Percentiles rank a stretch among this genome's conserved stretches.
Evolutionary conservation across 2,113 vertebrate species (phyloP).

Genomic region (Indicator maculatus): DNA sequence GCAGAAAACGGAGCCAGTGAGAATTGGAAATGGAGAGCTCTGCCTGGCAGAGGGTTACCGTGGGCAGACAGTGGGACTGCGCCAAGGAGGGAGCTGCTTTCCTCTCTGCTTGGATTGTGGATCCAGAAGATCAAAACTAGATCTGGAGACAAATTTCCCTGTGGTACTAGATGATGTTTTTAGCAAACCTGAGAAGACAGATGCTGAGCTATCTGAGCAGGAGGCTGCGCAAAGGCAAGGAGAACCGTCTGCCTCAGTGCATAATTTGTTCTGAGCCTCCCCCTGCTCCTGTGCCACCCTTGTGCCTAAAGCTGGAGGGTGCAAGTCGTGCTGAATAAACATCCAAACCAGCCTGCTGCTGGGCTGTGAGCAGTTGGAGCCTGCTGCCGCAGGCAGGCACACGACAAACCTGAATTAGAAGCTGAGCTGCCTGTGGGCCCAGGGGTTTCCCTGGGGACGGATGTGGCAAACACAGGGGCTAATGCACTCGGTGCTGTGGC

Average conservation of each 20-base stretch:
- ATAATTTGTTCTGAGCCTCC: not conserved
- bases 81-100: not conserved
- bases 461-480: constrained; percentile 40
- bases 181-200: not conserved
- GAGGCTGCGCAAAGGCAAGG: fast-evolving
- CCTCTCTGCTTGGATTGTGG: not conserved
- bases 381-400: not conserved
- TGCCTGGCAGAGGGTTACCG: not conserved
- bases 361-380: not conserved
- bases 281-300: not conserved
- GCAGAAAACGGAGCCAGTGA: not conserved
- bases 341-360: not conserved
- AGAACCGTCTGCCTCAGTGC: not conserved
- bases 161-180: not conserved
- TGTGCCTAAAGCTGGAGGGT: not conserved
- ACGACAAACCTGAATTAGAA: not conserved
- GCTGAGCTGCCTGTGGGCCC: not conserved
- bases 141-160: not conserved
- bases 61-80: fast-evolving
- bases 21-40: not conserved
- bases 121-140: not conserved
- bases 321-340: not conserved
- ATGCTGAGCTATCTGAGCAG: fast-evolving
- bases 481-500: not conserved
- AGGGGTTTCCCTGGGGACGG: constrained; percentile 65